Conservation (phyloP, 2,888 invertebrate species). For the Chelonus formosanus region DNA sequence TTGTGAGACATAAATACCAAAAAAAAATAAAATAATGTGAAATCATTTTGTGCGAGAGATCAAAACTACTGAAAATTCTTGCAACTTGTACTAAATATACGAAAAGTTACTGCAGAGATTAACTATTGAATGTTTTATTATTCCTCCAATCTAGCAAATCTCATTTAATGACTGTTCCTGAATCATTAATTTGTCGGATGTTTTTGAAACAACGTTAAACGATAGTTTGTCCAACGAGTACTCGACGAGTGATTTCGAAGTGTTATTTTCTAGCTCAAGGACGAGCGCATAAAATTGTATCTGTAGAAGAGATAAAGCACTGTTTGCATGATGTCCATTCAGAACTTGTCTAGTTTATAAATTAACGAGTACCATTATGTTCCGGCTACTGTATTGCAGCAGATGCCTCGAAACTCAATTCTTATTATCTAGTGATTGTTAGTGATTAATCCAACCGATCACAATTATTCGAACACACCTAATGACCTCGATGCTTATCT, state of each 20-base stretch:
- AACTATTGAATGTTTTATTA: background rate
- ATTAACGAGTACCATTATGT: no score
- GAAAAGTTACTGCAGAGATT: background rate
- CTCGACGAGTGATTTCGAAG: background rate
- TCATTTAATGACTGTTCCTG: no score
- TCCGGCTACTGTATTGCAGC: no score
- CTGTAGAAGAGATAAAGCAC: constrained; percentile 22
- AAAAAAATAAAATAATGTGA: constrained; percentile 7
- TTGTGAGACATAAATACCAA: constrained; percentile 1
- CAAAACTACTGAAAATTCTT: constrained; percentile 9
- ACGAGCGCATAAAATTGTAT: constrained; percentile 37
- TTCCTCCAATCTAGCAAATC: background rate
- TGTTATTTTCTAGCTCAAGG: constrained; percentile 40
- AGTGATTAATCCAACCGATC: constrained; percentile 20
- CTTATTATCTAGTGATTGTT: constrained; percentile 1
- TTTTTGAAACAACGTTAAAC: constrained; percentile 10
- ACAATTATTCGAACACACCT: constrained; percentile 26
- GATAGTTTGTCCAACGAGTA: background rate
- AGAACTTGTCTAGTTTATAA: no score
- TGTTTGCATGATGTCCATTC: background rate
- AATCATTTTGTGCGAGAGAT: constrained; percentile 16
- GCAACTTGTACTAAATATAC: constrained; percentile 4
- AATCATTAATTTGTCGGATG: background rate
- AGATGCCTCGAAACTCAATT: background rate
- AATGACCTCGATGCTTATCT: constrained; percentile 24